Conservation (phyloP, 2,113 vertebrate genomes). For the Elephas maximus region DNA sequence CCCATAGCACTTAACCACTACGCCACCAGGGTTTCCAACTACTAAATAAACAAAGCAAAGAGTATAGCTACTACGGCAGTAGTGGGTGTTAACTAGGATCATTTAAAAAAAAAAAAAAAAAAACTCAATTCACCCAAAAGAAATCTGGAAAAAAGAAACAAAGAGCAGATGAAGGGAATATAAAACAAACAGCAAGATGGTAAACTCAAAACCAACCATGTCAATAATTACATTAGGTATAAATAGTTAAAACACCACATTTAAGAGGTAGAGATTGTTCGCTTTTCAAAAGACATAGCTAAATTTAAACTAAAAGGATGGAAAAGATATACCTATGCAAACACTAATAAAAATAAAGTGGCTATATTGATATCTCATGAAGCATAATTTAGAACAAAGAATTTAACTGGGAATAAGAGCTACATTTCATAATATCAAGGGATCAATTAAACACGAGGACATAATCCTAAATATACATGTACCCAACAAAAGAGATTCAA, state of each 20-base stretch:
- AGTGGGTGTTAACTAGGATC: no score
- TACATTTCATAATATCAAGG: neutral
- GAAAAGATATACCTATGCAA: neutral
- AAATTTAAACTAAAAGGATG: neutral
- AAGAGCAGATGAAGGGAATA: neutral
- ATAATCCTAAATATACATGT: neutral
- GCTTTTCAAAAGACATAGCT: neutral
- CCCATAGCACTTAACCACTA: no score
- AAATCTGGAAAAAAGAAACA: neutral
- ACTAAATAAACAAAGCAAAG: neutral
- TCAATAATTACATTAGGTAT: no score
- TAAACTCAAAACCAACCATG: no score
- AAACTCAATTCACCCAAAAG: no score
- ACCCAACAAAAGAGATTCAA: neutral
- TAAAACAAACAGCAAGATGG: neutral
- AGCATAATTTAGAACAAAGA: neutral
- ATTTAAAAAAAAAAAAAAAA: no score
- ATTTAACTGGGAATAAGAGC: neutral
- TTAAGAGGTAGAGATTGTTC: neutral
- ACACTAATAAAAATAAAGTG: neutral
- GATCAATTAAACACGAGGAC: neutral
- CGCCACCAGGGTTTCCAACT: neutral
- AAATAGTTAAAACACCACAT: neutral
- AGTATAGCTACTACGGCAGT: neutral
- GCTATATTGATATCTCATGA: neutral